These are phyloP conservation scores for Paraplagusia blochii DNA, from an alignment of 2,113 vertebrate genomes.

Conservation along the genomic window DNA sequence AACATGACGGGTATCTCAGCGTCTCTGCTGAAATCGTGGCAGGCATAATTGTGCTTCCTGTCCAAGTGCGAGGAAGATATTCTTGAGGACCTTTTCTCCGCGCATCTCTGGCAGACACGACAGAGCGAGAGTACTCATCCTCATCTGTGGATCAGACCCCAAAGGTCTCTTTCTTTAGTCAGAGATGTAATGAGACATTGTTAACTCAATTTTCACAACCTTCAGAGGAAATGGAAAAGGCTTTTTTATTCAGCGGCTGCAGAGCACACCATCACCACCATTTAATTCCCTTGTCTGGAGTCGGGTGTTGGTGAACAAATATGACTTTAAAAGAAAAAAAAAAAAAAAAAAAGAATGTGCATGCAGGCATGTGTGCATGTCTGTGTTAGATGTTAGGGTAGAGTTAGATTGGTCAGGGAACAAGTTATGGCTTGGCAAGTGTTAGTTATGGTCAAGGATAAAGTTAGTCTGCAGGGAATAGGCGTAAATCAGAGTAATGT, in stretches of 20 bases:
- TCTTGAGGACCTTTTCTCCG: constrained; percentile 78
- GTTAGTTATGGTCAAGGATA: neutral
- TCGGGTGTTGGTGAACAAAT: constrained; percentile 38
- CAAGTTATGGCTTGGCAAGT: neutral
- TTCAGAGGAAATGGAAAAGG: constrained; percentile 58
- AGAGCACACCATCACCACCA: constrained; percentile 21
- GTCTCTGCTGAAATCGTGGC: constrained; percentile 68
- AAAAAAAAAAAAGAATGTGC: neutral
- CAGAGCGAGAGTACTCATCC: constrained; percentile 72
- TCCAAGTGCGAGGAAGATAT: constrained; percentile 75
- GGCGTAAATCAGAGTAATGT: neutral
- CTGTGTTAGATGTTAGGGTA: neutral
- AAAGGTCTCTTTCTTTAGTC: constrained; percentile 69
- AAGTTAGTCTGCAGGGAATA: neutral
- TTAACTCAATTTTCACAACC: constrained; percentile 72
- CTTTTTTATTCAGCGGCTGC: constrained; percentile 25
- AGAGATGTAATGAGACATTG: constrained; percentile 73
- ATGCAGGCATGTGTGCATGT: neutral
- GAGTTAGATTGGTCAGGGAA: neutral
- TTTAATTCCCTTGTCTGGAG: constrained; percentile 45
- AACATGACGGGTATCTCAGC: constrained; percentile 70
- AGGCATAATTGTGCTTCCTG: constrained; percentile 76
- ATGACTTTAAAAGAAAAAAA: constrained; percentile 25
- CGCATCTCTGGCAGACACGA: constrained; percentile 64
- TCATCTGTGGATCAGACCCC: constrained; percentile 67